phyloP scores from a whole-genome alignment of 2,888 invertebrate genomes.

The Odontocolon sp. region DNA sequence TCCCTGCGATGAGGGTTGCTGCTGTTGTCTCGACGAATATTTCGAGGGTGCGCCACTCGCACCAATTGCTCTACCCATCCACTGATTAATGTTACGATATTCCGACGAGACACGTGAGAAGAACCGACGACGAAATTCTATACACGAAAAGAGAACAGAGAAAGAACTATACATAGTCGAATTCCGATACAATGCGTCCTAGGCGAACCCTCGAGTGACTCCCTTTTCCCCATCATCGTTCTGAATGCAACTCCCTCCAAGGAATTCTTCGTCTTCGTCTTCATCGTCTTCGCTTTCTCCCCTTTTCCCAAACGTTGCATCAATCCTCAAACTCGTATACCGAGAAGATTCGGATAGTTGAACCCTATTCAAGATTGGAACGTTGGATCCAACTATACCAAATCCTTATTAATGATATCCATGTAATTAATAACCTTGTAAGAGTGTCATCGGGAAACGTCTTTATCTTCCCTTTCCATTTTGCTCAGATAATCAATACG shows the following conservation, averaged over 20 bases:
- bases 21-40: slow-evolving; percentile 16
- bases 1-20: slow-evolving; percentile 8
- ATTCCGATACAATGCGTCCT: neutral
- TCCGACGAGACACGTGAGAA: too few species aligned
- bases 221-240: neutral
- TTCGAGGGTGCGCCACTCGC: neutral
- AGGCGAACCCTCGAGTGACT: neutral
- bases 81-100: slow-evolving; percentile 1
- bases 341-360: neutral
- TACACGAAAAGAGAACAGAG: neutral
- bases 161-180: neutral
- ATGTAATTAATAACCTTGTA: slow-evolving; percentile 41
- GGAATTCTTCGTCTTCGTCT: too few species aligned
- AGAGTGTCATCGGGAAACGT: neutral
- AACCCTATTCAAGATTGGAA: slow-evolving; percentile 44
- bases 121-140: neutral
- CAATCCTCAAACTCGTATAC: slow-evolving; percentile 36
- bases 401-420: slow-evolving; percentile 47
- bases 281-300: neutral
- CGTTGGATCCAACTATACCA: neutral
- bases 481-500: neutral
- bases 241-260: neutral
- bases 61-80: neutral
- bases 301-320: slow-evolving; percentile 31
- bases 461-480: neutral